Base-by-base conservation (phyloP, 2,797 vertebrate species). In the Acanthopagrus latus region DNA sequence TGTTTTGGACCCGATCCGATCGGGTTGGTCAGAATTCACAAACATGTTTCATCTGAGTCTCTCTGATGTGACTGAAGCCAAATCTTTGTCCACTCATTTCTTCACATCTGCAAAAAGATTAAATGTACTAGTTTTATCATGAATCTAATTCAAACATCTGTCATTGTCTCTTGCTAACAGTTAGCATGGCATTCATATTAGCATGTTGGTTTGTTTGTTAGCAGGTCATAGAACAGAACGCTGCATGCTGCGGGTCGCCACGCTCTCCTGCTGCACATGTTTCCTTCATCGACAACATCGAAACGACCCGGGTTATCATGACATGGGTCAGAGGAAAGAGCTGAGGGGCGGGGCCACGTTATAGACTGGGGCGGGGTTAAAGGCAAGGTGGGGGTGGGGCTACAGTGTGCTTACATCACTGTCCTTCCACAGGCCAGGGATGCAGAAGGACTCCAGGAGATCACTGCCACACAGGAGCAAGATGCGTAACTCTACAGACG, bases 341-440 rank as follows among this genome's bases (percentile, higher is more conserved):
- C 4, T 6, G 7, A 47, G 20, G 48, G 66, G 69, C 2, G 57
- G 57, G 56, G 46, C 56, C 56, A 78, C 43, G 21, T 10, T 17
- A 20, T 9, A 18, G 13, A 27, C 2, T 11, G 13, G 21, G 72
- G 65, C 6, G 12, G 54, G 51, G 33, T 12, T 27, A 13, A 1
- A 25, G 7, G 3, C 20, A 9, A 44, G 41, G 12, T 23, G 27
- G 70, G 72, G 76, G 74, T 17, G 69, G 87, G 80, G 77, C 55
- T 63, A 82, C 64, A 72, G 55, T 59, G 65, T 86, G 96, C 98
- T 98, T 95, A 99, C 98, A 59, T 99, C 98, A 21, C 96, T 97
- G 92, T 99, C 97, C 2, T 99, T 99, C 98, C 98, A 99, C 86
- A 99, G 96, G 43, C 98, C 98, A 1, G 98, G 98, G 93, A 99